Percentiles rank a stretch among this genome's conserved stretches.
Conservation (phyloP, 2,888 invertebrate species). For the Coelinius sp. region DNA sequence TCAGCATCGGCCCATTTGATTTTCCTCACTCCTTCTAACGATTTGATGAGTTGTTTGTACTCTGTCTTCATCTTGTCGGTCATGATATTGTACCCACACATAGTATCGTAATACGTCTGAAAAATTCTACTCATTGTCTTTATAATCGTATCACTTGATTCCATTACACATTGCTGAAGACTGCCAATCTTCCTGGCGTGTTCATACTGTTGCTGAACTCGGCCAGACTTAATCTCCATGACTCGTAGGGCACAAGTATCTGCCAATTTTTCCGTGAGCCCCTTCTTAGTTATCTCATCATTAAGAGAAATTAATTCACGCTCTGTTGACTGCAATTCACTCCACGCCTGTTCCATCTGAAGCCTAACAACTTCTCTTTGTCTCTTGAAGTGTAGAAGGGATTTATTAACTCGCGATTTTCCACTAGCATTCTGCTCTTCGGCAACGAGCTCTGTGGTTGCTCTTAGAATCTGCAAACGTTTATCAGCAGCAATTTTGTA, state of each 20-base stretch:
- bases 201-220: constrained; percentile 67
- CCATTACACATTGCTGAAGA: constrained; percentile 73
- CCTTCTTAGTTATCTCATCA: constrained; percentile 52
- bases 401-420: constrained; percentile 64
- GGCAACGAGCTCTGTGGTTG: constrained; percentile 48
- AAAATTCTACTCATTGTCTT: constrained; percentile 73
- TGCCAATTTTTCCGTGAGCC: constrained; percentile 49
- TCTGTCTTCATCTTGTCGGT: constrained; percentile 74
- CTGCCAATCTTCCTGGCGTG: constrained; percentile 70
- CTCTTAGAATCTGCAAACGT: constrained; percentile 62
- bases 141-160: constrained; percentile 72
- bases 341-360: constrained; percentile 61
- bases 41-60: constrained; percentile 75
- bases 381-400: constrained; percentile 62
- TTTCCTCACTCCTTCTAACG: constrained; percentile 75
- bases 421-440: constrained; percentile 66
- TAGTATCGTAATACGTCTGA: constrained; percentile 74
- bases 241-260: constrained; percentile 51
- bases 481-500: constrained; percentile 66
- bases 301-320: constrained; percentile 52
- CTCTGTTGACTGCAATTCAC: constrained; percentile 59
- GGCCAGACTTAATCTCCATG: constrained; percentile 58
- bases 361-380: constrained; percentile 62
- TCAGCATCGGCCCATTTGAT: constrained; percentile 76
- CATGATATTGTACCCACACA: constrained; percentile 75